Evolutionary conservation across 1,140 invertebrate genomes (phyloP), one percentile per base, ranked within the genome.

Genomic region (Brachionus koreanus): DNA sequence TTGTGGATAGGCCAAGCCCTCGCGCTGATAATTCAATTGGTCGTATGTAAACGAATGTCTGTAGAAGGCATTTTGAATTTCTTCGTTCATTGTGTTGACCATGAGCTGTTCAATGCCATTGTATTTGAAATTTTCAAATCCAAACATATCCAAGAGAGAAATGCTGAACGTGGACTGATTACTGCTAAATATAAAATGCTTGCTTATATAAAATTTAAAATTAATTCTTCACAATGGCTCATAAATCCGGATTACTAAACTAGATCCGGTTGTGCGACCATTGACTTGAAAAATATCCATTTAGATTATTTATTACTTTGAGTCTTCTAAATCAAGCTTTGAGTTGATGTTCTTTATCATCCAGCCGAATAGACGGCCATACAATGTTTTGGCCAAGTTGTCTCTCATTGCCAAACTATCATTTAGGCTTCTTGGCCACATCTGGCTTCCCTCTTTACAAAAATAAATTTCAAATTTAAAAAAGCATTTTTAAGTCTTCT

Each of bases 281-380:
- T 57, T 57, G 19, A 3, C 19, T 19, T 23, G 23, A n/a, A 25
- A 37, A 57, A 33, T 13, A 72, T 1, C 13, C 39, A 69, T 65
- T 39, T 42, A 83, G 5, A 3, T 5, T 69, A 39, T 65, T 42
- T 25, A 91, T 93, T 92, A 90, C 94, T 94, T 93, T 94, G 83
- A 94, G 91, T 49, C 92, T 91, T 85, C 93, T 89, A 84, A 92
- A 92, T 85, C 82, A 95, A 89, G 84, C 93, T 93, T 37, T 91
- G 89, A 82, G 86, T 88, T 88, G 74, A 88, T 86, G 63, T 83
- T 84, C 35, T 84, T 76, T 10, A 88, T 84, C 33, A 87, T 84
- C 87, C 87, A 87, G 0, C 85, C 85, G 83, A 88, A 88, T 19
- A 87, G 67, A n/a, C 86, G 82, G 25, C 85, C 85, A 82, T 88